phyloP scores from a whole-genome alignment of 2,888 invertebrate species.

The Neoscelio sp. region DNA sequence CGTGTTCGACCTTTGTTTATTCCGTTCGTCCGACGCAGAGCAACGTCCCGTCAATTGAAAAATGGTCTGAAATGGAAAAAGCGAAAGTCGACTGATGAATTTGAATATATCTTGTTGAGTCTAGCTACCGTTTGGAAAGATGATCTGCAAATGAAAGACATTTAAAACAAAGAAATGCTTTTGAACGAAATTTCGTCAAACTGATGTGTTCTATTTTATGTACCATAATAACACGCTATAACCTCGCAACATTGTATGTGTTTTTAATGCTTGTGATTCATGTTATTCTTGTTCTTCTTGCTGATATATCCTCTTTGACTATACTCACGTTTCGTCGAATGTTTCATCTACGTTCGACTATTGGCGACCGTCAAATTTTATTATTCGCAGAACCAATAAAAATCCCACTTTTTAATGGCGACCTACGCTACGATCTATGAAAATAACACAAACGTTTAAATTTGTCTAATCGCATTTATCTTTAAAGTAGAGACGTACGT shows the following conservation, averaged over 20 bases:
- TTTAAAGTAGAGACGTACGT: no score
- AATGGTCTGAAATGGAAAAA: no score
- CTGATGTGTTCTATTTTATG: conserved; percentile 30
- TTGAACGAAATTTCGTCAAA: conserved; percentile 33
- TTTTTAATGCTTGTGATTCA: conserved; percentile 74
- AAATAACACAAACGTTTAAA: conserved; percentile 39
- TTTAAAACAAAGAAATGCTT: conserved; percentile 31
- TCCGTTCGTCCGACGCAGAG: no score
- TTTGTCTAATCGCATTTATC: conserved; percentile 59
- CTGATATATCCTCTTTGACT: conserved; percentile 72
- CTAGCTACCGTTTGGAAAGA: conserved; percentile 54
- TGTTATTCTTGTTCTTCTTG: conserved; percentile 74
- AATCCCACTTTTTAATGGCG: conserved; percentile 50
- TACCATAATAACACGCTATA: conserved; percentile 44
- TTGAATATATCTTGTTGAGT: conserved; percentile 26
- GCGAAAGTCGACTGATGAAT: conserved; percentile 7
- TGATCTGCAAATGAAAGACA: conserved; percentile 56
- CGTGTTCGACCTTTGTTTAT: no score
- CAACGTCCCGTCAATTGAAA: no score
- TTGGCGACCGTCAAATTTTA: conserved; percentile 48
- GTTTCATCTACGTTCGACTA: conserved; percentile 61
- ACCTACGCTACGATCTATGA: conserved; percentile 47
- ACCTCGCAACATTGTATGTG: conserved; percentile 72
- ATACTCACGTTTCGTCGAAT: conserved; percentile 75
- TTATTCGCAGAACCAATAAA: conserved; percentile 54